These are phyloP conservation scores for Hippopotamus amphibius DNA, from an alignment of 2,113 vertebrate species.

Conservation along the genomic window DNA sequence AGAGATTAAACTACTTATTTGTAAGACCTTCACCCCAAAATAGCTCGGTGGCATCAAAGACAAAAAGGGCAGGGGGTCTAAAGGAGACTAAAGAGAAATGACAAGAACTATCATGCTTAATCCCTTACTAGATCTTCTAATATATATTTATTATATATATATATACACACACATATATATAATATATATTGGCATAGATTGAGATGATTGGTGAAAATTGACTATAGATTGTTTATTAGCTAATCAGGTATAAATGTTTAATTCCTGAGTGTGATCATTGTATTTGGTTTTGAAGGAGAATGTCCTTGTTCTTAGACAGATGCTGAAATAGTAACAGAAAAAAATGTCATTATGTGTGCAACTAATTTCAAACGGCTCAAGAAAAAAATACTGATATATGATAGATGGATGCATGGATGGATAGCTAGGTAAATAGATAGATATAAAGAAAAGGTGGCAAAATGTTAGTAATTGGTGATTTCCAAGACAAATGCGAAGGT, in stretches of 20 bases:
- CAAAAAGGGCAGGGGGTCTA: background rate
- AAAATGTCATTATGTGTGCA: background rate
- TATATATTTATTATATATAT: background rate
- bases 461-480: background rate
- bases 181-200: background rate
- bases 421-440: background rate
- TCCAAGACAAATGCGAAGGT: background rate
- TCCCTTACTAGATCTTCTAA: background rate
- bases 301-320: background rate
- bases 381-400: background rate
- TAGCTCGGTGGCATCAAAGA: background rate
- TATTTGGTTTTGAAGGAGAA: background rate
- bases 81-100: background rate
- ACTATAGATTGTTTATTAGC: background rate
- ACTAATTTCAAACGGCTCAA: background rate
- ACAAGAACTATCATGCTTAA: background rate
- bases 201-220: background rate
- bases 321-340: background rate
- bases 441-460: background rate
- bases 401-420: too few species aligned
- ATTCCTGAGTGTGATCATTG: background rate
- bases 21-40: background rate
- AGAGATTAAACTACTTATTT: background rate
- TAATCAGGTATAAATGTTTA: background rate
- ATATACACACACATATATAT: too few species aligned